Evolutionary conservation across 2,113 vertebrate genomes (phyloP), one percentile per base, ranked within the genome.

Genomic region (Dendropsophus ebraccatus): DNA sequence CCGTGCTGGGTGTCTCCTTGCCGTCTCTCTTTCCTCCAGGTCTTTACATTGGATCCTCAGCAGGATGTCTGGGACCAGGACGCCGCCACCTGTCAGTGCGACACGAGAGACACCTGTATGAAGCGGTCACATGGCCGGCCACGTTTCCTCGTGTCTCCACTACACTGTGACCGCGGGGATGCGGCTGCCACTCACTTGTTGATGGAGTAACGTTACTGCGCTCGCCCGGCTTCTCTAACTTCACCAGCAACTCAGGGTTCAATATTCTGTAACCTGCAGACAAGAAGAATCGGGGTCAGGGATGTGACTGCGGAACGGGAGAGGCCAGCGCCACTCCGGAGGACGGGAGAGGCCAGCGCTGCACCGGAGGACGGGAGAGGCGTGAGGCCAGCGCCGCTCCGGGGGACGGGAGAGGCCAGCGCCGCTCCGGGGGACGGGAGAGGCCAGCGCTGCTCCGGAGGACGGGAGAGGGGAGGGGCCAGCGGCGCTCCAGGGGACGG

Each of bases 231-330:
- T 47, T 70, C 76, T 86, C 84, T 0, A 86, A 12, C 76, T 86
- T 86, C 32, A 86, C 84, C 76, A 86, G 62, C 32, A 86, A 47
- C 2, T 80, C 76, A 30, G 84, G 84, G 52, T 86, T 86, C 13
- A 86, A 76, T 76, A 86, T 86, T 49, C 76, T 14, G 76, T 86
- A 86, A 32, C 84, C 84, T 86, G 75, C 0, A 49, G 45, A 35
- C 3, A 74, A 9, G 23, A 41, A 74, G 17, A 47, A 32, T 16
- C 62, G 1, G 5, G 62, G 13, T n/a, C 23, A 60, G 56, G 1
- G 62, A 8, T 78, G 47, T 50, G 19, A 21, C 23, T 13, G 8
- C n/a, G n/a, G n/a, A n/a, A n/a, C n/a, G n/a, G n/a, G n/a, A n/a
- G n/a, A n/a, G n/a, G n/a, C n/a, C 32, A 37, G 69, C 7, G 41